phyloP scores from a whole-genome alignment of 2,113 vertebrate species.

The Hystrix brachyura region DNA sequence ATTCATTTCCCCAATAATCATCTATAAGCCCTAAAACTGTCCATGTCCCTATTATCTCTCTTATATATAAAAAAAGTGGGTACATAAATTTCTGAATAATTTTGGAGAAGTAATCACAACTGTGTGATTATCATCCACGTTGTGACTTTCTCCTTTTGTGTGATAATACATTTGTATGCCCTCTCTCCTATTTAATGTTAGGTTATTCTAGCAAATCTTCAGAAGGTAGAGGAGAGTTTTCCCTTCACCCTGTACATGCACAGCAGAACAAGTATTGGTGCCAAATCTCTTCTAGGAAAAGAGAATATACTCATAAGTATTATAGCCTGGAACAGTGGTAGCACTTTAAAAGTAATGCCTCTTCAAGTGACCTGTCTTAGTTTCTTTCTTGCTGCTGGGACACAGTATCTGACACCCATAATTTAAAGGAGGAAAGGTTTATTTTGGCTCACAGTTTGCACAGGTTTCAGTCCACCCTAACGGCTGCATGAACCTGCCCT shows the following conservation, averaged over 20 bases:
- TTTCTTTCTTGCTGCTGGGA: neutral
- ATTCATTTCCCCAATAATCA: neutral
- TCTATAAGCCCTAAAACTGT: neutral
- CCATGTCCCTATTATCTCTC: neutral
- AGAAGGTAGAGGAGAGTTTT: neutral
- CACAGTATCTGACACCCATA: neutral
- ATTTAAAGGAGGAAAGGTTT: neutral
- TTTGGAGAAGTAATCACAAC: neutral
- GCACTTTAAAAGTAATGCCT: neutral
- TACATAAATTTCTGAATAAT: neutral
- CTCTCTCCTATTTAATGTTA: neutral
- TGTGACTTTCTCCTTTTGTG: neutral
- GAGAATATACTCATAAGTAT: constrained; percentile 33
- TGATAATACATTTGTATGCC: neutral
- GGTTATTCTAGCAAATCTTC: neutral
- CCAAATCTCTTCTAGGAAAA: neutral
- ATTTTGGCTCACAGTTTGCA: neutral
- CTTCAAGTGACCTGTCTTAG: neutral
- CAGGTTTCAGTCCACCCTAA: neutral
- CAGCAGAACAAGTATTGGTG: neutral
- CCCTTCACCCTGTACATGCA: neutral
- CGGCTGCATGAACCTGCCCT: neutral
- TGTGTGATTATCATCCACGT: neutral
- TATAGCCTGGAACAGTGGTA: neutral
- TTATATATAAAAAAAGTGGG: neutral